A percentile compares a stretch with the other conserved stretches of the same genome.
phyloP scores from a whole-genome alignment of 2,888 invertebrate species.

The Polydrusus tereticollis region DNA sequence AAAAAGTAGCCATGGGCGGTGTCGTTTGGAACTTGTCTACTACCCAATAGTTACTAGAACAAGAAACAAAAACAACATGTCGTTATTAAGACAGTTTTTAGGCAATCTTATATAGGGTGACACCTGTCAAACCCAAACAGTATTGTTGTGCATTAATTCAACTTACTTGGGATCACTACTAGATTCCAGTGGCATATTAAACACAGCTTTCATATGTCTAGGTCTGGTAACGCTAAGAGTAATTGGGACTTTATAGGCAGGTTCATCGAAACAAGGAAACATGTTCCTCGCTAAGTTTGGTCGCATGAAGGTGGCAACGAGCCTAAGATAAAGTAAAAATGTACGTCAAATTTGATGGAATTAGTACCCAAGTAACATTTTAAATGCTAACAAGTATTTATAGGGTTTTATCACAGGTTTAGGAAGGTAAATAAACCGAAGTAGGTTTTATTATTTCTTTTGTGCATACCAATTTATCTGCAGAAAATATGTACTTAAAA shows the following conservation, averaged over 20 bases:
- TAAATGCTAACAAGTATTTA: no score
- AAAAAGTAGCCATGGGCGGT: constrained; percentile 83
- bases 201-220: constrained; percentile 71
- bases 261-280: constrained; percentile 88
- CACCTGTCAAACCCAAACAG: no score
- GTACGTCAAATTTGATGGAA: no score
- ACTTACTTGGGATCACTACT: constrained; percentile 74
- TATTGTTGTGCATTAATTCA: not conserved
- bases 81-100: no score
- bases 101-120: no score
- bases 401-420: no score
- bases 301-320: constrained; percentile 78
- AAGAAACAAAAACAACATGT: not conserved
- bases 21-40: constrained; percentile 79
- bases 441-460: no score
- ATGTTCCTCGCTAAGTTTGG: constrained; percentile 81
- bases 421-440: no score
- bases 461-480: no score
- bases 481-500: no score
- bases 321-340: constrained; percentile 57
- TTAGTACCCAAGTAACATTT: no score
- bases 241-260: constrained; percentile 80
- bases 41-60: constrained; percentile 71
- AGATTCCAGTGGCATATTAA: constrained; percentile 74
- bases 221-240: constrained; percentile 75